These are phyloP conservation scores for Aplochiton taeniatus DNA, from an alignment of 2,797 vertebrate genomes.

Conservation along the genomic window DNA sequence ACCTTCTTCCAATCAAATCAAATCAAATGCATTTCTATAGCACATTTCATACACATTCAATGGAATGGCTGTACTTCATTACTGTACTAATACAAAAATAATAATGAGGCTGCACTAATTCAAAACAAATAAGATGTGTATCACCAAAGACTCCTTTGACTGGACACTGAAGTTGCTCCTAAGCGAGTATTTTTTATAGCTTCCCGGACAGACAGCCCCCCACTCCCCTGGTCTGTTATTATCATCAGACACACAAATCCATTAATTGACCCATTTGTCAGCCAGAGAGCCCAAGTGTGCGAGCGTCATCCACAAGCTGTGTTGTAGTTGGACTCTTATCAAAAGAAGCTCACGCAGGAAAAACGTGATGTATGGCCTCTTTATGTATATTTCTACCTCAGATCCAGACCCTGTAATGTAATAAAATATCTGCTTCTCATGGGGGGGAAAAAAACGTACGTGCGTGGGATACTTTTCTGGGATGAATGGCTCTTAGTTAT, in stretches of 20 bases:
- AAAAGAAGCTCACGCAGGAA: conserved; percentile 51
- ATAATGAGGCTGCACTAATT: no score
- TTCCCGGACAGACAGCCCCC: conserved; percentile 28
- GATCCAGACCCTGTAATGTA: conserved; percentile 22
- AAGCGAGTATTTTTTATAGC: conserved; percentile 40
- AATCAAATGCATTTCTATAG: no score
- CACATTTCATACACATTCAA: no score
- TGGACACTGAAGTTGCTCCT: conserved; percentile 49
- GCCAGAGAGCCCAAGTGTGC: conserved; percentile 36
- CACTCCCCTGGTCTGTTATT: conserved; percentile 40
- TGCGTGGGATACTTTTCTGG: conserved; percentile 30
- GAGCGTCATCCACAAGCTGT: conserved; percentile 56
- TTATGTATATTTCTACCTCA: conserved; percentile 46
- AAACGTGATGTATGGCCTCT: conserved; percentile 55
- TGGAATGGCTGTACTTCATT: no score
- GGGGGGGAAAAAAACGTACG: conserved; percentile 42
- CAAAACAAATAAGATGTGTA: no score
- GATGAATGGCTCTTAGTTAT: conserved; percentile 45
- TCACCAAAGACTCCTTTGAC: conserved; percentile 4
- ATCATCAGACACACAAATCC: conserved; percentile 60
- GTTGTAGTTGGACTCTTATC: conserved; percentile 67
- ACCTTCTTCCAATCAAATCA: no score
- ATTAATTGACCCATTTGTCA: conserved; percentile 63
- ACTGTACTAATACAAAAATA: no score
- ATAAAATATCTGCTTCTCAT: conserved; percentile 20